phyloP scores from a whole-genome alignment of 2,797 vertebrate species.

The Platyrinchus mystaceus region DNA sequence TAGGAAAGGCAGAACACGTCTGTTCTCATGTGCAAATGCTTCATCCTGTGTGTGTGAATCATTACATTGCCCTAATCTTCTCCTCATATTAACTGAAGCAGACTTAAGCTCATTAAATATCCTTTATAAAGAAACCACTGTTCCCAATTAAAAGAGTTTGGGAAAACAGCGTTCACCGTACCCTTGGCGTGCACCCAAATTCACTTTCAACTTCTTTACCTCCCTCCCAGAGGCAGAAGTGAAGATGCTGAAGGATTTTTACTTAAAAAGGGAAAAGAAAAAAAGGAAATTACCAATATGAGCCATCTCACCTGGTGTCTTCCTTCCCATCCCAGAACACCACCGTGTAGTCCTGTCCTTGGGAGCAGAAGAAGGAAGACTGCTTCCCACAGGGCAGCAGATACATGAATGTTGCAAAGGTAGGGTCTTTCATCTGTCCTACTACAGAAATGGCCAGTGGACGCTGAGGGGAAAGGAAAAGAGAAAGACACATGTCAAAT shows the following conservation, averaged over 20 bases:
- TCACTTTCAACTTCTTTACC: slow-evolving; percentile 42
- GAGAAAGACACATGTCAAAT: not conserved
- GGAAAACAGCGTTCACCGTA: slow-evolving; percentile 37
- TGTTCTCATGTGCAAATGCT: slow-evolving; percentile 66
- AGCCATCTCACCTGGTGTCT: slow-evolving; percentile 78
- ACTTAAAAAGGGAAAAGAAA: not conserved
- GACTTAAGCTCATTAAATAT: slow-evolving; percentile 69
- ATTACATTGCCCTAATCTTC: slow-evolving; percentile 62
- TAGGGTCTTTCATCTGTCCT: slow-evolving; percentile 91
- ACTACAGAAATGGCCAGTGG: slow-evolving; percentile 85
- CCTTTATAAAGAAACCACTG: slow-evolving; percentile 59
- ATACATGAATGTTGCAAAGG: slow-evolving; percentile 90
- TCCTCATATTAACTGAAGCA: slow-evolving; percentile 61
- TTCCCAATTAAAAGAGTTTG: slow-evolving; percentile 64
- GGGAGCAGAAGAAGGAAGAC: slow-evolving; percentile 86
- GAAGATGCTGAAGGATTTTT: not conserved
- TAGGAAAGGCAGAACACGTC: slow-evolving; percentile 63
- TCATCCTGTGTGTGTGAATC: slow-evolving; percentile 62
- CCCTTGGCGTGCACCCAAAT: slow-evolving; percentile 3
- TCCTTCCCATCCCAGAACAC: slow-evolving; percentile 92
- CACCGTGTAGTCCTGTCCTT: slow-evolving; percentile 84
- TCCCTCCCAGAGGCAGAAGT: not conserved
- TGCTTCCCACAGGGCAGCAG: slow-evolving; percentile 84
- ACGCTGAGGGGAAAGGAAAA: slow-evolving; percentile 77
- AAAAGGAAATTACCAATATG: not conserved